Evolutionary conservation across 2,113 vertebrate species (phyloP), one percentile per base, ranked within the genome.

Genomic region (Plotosus lineatus): DNA sequence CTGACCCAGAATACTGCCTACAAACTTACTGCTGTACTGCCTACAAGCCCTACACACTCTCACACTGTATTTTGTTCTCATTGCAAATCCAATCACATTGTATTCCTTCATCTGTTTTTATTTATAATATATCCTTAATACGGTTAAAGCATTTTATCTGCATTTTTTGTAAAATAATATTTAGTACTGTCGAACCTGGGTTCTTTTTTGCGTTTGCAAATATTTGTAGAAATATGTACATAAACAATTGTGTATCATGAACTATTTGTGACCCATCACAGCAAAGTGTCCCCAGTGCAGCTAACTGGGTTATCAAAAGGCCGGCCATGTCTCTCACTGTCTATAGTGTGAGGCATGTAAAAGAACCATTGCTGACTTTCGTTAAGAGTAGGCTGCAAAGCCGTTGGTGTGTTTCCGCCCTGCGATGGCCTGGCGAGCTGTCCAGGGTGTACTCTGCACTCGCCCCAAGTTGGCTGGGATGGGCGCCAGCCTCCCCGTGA

Each of bases 181-280:
- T 42, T n/a, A 46, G 23, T 65, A 40, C 21, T 65, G 38, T 17
- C 8, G 6, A 65, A 44, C 11, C n/a, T n/a, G n/a, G 4, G 12
- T 68, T 6, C 12, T n/a, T n/a, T n/a, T n/a, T 68, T 40, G 1
- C 42, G n/a, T 42, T 44, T 68, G 65, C 63, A n/a, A 31, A 36
- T 38, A 65, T 65, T 65, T 65, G 36, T 40, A 65, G 36, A 38
- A 19, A 65, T 65, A 38, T 38, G 28, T 58, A 71, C 65, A 77
- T 53, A 77, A 72, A 61, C n/a, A 77, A 19, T 31, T 26, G 21
- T 48, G 40, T 60, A 61, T 60, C 6, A 77, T 71, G 50, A 77
- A 77, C 40, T 51, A 51, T 77, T 75, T 48, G 77, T 82, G 50
- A 82, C 51, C 5, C n/a, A n/a, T n/a, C n/a, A n/a, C n/a, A n/a